phyloP scores from a whole-genome alignment of 2,113 vertebrate genomes.

The Indri indri region DNA sequence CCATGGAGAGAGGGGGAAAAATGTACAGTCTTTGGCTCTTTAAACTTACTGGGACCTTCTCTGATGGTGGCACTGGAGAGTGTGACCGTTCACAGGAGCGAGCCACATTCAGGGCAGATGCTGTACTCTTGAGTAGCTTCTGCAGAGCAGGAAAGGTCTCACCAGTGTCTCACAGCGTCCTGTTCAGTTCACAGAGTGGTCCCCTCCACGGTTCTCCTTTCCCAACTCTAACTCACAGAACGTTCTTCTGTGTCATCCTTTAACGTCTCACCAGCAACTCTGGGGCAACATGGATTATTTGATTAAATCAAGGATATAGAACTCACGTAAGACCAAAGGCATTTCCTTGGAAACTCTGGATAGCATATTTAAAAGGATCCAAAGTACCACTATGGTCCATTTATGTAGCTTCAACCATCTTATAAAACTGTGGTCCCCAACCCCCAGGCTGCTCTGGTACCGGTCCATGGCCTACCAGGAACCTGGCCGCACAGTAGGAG shows the following conservation, averaged over 20 bases:
- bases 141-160: neutral
- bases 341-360: neutral
- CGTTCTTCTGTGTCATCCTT: neutral
- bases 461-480: too few relatives aligned
- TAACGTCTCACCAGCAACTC: neutral
- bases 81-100: accelerated
- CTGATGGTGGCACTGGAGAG: accelerated
- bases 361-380: neutral
- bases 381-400: neutral
- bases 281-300: neutral
- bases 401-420: neutral
- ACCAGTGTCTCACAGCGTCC: accelerated
- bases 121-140: accelerated
- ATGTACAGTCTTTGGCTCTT: neutral
- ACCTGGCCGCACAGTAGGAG: too few relatives aligned
- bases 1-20: neutral
- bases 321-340: neutral
- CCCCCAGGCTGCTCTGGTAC: too few relatives aligned
- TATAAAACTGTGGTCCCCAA: neutral
- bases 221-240: neutral
- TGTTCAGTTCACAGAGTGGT: too few relatives aligned
- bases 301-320: neutral
- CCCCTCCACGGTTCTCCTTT: accelerated
- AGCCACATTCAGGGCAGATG: accelerated
- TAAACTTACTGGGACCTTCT: neutral